Conservation (phyloP, 1,140 invertebrate genomes). For the Babylonia areolata region DNA sequence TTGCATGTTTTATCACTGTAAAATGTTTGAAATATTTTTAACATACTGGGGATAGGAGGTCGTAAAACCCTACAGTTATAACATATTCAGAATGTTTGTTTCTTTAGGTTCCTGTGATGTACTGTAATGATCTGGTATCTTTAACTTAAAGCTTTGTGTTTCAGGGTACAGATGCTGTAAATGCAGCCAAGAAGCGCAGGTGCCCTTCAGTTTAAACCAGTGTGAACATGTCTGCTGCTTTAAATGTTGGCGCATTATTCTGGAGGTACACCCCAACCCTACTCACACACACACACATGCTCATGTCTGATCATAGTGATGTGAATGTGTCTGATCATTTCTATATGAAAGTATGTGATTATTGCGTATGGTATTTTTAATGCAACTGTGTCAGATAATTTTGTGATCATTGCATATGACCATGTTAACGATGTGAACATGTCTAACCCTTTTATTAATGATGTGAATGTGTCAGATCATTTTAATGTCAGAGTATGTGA, state of each 20-base stretch:
- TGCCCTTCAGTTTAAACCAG: slow-evolving; percentile 55
- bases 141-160: slow-evolving; percentile 30
- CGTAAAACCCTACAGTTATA: too few relatives aligned
- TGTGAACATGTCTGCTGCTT: slow-evolving; percentile 69
- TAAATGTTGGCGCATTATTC: slow-evolving; percentile 64
- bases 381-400: neutral
- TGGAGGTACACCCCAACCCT: slow-evolving; percentile 59
- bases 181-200: slow-evolving; percentile 57
- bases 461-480: neutral
- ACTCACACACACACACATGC: too few relatives aligned
- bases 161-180: slow-evolving; percentile 59
- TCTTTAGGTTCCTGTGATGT: neutral
- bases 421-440: neutral
- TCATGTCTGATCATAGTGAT: too few relatives aligned
- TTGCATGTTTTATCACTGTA: too few relatives aligned
- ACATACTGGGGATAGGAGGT: too few relatives aligned
- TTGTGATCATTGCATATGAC: neutral
- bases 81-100: too few relatives aligned
- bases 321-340: too few relatives aligned
- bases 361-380: too few relatives aligned
- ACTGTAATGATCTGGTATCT: neutral
- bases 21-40: too few relatives aligned
- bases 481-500: neutral
- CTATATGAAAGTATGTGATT: too few relatives aligned
- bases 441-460: neutral